Percentiles rank a stretch among this genome's conserved stretches.
These are phyloP conservation scores for Cydia pomonella DNA, from an alignment of 1,140 invertebrate species.

Conservation along the genomic window DNA sequence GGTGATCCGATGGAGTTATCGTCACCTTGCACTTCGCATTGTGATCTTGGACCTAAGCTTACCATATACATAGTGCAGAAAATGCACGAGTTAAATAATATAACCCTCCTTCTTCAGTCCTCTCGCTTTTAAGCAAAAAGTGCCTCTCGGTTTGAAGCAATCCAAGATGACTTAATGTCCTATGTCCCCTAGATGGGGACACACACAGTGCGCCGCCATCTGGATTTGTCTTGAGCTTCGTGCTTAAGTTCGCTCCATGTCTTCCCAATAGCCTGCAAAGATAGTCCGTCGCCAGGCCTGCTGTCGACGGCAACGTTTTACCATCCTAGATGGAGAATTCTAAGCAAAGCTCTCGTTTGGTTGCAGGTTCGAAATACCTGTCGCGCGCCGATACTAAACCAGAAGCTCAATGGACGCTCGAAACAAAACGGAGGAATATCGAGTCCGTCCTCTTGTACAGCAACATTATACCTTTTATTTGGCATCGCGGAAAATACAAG, in stretches of 20 bases:
- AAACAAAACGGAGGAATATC: slow-evolving; percentile 20
- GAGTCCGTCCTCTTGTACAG: slow-evolving; percentile 22
- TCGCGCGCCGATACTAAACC: slow-evolving; percentile 1
- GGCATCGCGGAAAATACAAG: slow-evolving; percentile 20
- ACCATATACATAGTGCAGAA: too few species aligned
- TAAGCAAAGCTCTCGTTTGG: slow-evolving; percentile 30
- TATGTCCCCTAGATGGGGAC: background rate
- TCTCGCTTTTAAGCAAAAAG: too few species aligned
- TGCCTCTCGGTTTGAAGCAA: too few species aligned
- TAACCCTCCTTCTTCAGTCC: too few species aligned
- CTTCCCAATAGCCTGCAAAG: background rate
- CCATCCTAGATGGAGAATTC: background rate
- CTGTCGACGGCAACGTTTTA: background rate
- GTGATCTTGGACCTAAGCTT: too few species aligned
- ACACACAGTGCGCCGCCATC: background rate
- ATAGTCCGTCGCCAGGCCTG: background rate
- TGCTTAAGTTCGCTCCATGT: background rate
- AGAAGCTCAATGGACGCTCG: background rate
- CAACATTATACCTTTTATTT: slow-evolving; percentile 18
- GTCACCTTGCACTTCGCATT: too few species aligned
- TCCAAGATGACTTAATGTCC: background rate
- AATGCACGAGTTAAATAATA: too few species aligned
- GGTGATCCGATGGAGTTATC: too few species aligned
- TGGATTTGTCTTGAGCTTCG: background rate
- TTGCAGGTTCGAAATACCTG: slow-evolving; percentile 20